Evolutionary conservation across 2,888 invertebrate species (phyloP).

Genomic region (Mongoloraphidia duomilia): DNA sequence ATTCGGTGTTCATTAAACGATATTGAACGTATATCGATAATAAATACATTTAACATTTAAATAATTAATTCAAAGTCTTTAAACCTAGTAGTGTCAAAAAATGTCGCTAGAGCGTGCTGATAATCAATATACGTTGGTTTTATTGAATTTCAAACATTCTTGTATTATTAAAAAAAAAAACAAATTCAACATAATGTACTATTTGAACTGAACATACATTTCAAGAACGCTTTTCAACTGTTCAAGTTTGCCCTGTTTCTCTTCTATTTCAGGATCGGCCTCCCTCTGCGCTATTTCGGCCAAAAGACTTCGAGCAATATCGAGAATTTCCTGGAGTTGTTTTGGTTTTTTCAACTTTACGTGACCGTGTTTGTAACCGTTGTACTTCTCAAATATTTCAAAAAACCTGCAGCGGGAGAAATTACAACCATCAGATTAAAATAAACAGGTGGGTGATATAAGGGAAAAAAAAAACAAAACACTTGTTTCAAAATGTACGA

Average conservation of each 20-base stretch:
- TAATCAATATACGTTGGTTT: too few relatives aligned
- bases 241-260: slow-evolving; percentile 92
- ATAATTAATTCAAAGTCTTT: too few relatives aligned
- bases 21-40: too few relatives aligned
- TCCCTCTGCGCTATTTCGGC: slow-evolving; percentile 79
- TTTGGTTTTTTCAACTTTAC: slow-evolving; percentile 95
- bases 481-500: background rate
- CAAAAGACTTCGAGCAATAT: slow-evolving; percentile 83
- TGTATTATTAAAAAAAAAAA: too few relatives aligned
- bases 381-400: slow-evolving; percentile 95
- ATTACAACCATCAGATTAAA: background rate
- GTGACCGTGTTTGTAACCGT: slow-evolving; percentile 88
- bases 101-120: too few relatives aligned
- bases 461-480: background rate
- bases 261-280: slow-evolving; percentile 85
- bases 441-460: background rate
- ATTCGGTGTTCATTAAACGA: too few relatives aligned
- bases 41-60: too few relatives aligned
- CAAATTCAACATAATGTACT: too few relatives aligned
- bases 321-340: slow-evolving; percentile 92
- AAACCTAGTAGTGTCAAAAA: too few relatives aligned
- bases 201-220: slow-evolving; percentile 54
- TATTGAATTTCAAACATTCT: too few relatives aligned
- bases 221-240: slow-evolving; percentile 97
- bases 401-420: slow-evolving; percentile 59